A percentile compares a stretch with the other conserved stretches of the same genome.
phyloP scores from a whole-genome alignment of 2,888 invertebrate genomes.

The Heliconius charithonia region DNA sequence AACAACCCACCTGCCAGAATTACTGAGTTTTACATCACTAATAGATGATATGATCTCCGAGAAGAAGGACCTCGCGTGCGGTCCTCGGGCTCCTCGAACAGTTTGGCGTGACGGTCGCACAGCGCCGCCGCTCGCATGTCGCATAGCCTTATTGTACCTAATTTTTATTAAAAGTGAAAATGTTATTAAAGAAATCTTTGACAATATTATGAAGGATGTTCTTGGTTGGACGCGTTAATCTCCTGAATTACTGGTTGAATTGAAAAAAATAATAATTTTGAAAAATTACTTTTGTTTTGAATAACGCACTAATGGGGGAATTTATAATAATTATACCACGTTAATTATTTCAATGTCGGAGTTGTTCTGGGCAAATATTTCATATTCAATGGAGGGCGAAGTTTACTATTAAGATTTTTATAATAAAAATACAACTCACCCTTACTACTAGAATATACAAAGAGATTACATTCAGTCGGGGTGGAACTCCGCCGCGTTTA shows the following conservation, averaged over 20 bases:
- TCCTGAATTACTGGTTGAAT: too few species aligned
- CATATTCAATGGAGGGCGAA: not conserved
- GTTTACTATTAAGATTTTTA: not conserved
- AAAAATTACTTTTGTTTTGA: too few species aligned
- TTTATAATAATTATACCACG: too few species aligned
- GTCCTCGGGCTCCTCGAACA: constrained; percentile 99
- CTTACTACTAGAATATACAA: constrained; percentile 99
- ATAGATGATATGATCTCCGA: constrained; percentile 99
- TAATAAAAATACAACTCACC: constrained; percentile 77
- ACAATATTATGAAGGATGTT: too few species aligned
- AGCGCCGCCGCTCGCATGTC: constrained; percentile 99
- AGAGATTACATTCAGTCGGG: constrained; percentile 99
- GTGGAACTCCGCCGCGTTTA: constrained; percentile 99
- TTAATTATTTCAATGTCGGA: too few species aligned
- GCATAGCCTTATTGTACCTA: constrained; percentile 97
- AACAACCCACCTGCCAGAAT: constrained; percentile 92
- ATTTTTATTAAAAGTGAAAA: too few species aligned
- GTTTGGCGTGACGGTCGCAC: constrained; percentile 99
- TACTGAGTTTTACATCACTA: constrained; percentile 99
- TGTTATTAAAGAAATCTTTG: too few species aligned
- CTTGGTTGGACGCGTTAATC: too few species aligned
- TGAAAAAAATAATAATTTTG: too few species aligned
- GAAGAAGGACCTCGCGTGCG: constrained; percentile 99
- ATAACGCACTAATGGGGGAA: too few species aligned
- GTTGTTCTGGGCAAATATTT: too few species aligned